Base-by-base conservation (phyloP, 1,140 invertebrate species). In the Rhynchophorus ferrugineus region DNA sequence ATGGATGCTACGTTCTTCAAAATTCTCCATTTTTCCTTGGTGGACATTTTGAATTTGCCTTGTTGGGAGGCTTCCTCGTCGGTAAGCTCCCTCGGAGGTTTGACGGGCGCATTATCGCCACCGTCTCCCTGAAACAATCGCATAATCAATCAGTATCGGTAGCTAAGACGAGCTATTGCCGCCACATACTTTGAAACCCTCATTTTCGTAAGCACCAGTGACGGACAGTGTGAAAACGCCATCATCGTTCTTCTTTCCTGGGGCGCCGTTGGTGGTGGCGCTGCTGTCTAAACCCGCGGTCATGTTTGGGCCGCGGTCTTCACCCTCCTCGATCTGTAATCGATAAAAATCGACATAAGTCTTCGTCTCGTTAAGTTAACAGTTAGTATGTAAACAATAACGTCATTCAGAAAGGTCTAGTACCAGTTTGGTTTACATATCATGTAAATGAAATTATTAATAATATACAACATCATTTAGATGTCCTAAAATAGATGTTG, bases 1-100 rank as follows among this genome's bases (percentile, higher is more conserved):
- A 95, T 85, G 35, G 89, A 81, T 18, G 83, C 76, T 24, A 94
- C 82, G 72, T 93, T 93, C 70, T 91, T 92, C 53, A 90, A 70
- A 63, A 94, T 93, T 55, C 88, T 75, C 82, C 85, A 87, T 75
- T 89, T 89, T 67, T 91, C 89, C 58, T 75, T 79, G 35, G 79
- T 75, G 24, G 84, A 81, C 49, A 89, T 66, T 67, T 84, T 85
- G 61, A 87, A 83, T 75, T 89, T 89, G 59, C 84, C 81, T 11
- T 80, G 78, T 36, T 78, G 75, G 38, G 76, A 77, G 18, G 76
- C 75, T 34, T 84, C 82, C 49, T 80, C 78, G 50, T 81, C 80
- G 36, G 71, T 71, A 1, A 67, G 60, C 11, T 80, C 78, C n/a
- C 77, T 77, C 1, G 76, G 80, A 9, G 80, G 81, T 58, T 82